Evolutionary conservation across 2,113 vertebrate genomes (phyloP), one percentile per base, ranked within the genome.

Genomic region (Phylloscopus whistleri): DNA sequence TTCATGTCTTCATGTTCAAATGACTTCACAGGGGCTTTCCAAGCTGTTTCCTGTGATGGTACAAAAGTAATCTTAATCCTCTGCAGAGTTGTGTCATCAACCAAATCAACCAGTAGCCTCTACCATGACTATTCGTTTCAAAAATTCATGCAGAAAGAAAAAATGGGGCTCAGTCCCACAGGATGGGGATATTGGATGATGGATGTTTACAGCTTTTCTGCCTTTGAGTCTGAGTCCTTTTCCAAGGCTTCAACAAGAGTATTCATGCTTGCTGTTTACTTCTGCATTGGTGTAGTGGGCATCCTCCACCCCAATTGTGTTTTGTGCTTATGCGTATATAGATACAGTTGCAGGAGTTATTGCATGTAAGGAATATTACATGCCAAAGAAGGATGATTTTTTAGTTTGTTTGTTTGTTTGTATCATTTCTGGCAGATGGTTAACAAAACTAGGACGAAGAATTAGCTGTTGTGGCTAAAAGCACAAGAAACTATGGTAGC

Each of bases 291-390:
- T 75, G 22, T 26, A 43, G 24, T 33, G 31, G 13, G 43, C 28
- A 33, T 56, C 10, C 6, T 19, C 15, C 18, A 23, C 16, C 11
- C 7, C 9, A 48, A 0, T 1, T 64, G 8, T 83, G 22, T 28
- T 83, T 85, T 81, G 33, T 89, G 33, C 11, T n/a, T 58, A 20
- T 24, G 10, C 11, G 17, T 13, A 1, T 37, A 13, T 12, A 39
- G 41, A 31, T 31, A 39, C 10, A 55, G 11, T 48, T 72, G 37
- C 15, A 56, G 39, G 49, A 64, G 31, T 58, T 52, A 18, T 33
- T 72, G 13, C 17, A 14, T 33, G 6, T 81, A 16, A 67, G 27
- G 16, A 51, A 41, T 10, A 44, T 16, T 39, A 13, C 4, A 13
- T 43, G 10, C 11, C 44, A 13, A 3, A 4, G 35, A 53, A 35